These are phyloP conservation scores for Philotrypesis tridentata DNA, from an alignment of 1,140 invertebrate genomes.

Conservation along the genomic window DNA sequence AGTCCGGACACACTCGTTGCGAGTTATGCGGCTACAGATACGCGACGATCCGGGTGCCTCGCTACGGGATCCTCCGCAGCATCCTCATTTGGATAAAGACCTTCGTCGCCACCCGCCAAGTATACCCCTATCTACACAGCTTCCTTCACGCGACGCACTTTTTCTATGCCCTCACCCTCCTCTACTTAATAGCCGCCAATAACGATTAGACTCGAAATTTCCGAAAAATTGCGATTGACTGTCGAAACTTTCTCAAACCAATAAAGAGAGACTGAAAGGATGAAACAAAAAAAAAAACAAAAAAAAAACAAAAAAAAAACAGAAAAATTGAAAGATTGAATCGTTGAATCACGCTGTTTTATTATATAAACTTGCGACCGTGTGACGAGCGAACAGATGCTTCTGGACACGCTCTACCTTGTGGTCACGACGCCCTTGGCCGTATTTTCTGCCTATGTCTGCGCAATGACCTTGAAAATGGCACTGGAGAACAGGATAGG, in stretches of 20 bases:
- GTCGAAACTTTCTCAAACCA: too few relatives aligned
- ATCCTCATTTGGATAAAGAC: constrained; percentile 75
- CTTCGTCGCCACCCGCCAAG: constrained; percentile 76
- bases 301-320: too few relatives aligned
- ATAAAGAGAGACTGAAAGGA: too few relatives aligned
- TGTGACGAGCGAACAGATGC: constrained; percentile 63
- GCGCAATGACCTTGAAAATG: constrained; percentile 72
- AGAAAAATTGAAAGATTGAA: too few relatives aligned
- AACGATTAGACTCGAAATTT: too few relatives aligned
- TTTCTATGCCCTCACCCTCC: neutral
- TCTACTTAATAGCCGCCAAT: neutral
- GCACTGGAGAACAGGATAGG: constrained; percentile 63
- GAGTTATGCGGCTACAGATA: constrained; percentile 77
- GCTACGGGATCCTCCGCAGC: constrained; percentile 73
- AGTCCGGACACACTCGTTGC: constrained; percentile 76
- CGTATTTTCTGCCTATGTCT: constrained; percentile 75
- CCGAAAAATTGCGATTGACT: too few relatives aligned
- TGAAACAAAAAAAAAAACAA: neutral
- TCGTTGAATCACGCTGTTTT: too few relatives aligned
- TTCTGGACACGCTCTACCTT: constrained; percentile 75
- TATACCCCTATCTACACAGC: constrained; percentile 44
- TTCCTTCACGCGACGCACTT: neutral
- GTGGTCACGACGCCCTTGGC: constrained; percentile 76
- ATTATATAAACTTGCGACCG: neutral
- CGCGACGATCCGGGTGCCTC: constrained; percentile 73